Conservation (phyloP, 1,140 invertebrate genomes). For the Archegozetes longisetosus region DNA sequence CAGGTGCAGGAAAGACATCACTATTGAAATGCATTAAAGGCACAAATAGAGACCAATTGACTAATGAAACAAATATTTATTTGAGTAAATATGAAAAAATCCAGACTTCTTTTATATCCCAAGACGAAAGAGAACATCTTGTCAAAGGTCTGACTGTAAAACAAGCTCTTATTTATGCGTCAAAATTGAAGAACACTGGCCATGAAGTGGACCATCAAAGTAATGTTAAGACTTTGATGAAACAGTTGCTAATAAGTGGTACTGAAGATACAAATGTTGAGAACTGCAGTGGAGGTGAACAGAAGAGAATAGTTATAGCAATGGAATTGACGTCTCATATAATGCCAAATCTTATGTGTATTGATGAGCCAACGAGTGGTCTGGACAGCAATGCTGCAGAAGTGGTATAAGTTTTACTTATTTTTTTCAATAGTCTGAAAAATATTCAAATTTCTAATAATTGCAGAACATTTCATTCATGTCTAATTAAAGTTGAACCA, state of each 20-base stretch:
- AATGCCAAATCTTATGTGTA: slow-evolving; percentile 90
- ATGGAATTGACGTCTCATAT: slow-evolving; percentile 64
- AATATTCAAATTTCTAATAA: slow-evolving; percentile 26
- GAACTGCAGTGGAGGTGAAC: slow-evolving; percentile 50
- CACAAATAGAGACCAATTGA: background rate
- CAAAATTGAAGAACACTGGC: background rate
- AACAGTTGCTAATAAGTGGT: background rate
- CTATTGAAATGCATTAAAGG: background rate
- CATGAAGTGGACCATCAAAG: background rate
- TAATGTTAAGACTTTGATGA: background rate
- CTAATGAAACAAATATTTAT: background rate
- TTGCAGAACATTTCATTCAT: background rate
- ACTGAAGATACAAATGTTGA: background rate
- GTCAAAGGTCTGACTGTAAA: background rate
- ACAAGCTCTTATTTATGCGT: background rate
- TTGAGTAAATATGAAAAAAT: background rate
- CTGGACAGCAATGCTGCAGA: slow-evolving; percentile 5
- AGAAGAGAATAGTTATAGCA: slow-evolving; percentile 77
- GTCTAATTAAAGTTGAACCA: background rate
- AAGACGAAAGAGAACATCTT: background rate
- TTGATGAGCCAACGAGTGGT: slow-evolving; percentile 76
- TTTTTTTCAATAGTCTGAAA: slow-evolving; percentile 24
- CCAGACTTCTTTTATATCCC: background rate
- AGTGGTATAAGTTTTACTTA: background rate
- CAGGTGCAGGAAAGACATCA: slow-evolving; percentile 2